Evolutionary conservation across 2,113 vertebrate species (phyloP).

Genomic region (human (Homo sapiens)): GRCh38 chr2:41581501-41582000

Average conservation of each 20-base stretch:
- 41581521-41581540: not conserved
- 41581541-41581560: not conserved
- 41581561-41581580: not conserved
- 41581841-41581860: not conserved
- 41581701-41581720: slow-evolving; percentile 16
- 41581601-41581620: not conserved
- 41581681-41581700: not conserved
- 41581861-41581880: not conserved
- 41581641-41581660: not conserved
- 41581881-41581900: not conserved
- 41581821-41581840: not conserved
- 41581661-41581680: not conserved
- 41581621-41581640: not conserved
- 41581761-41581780: not conserved
- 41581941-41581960: not conserved
- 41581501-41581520: not conserved
- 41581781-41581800: not conserved
- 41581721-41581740: not conserved
- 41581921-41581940: not conserved
- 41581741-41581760: not conserved
- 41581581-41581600: not conserved
- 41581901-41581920: not conserved
- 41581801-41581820: not conserved
- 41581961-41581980: not conserved
- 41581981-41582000: not conserved